Evolutionary conservation across 2,797 vertebrate species (phyloP), one percentile per base, ranked within the genome.

Genomic region (Ctenochaetus hawaiiensis): DNA sequence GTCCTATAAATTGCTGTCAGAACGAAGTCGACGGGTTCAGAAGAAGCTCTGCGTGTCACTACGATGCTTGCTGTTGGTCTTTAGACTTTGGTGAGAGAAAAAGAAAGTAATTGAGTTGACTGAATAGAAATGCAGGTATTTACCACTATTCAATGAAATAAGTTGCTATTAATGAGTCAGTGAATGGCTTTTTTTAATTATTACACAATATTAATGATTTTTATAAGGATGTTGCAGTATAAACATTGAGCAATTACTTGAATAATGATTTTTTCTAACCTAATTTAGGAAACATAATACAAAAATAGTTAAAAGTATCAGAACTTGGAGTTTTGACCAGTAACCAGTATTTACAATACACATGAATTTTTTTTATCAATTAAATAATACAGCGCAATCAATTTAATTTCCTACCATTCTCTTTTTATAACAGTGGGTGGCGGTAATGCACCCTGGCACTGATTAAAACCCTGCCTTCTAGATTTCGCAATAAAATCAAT

Each of bases 1-100:
- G 23, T 72, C 16, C 6, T 47, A 20, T 61, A 73, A 47, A 57
- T 52, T 72, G 56, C 47, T 53, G 13, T 66, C 51, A 62, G 44
- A 26, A 20, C 52, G 41, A 47, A 34, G 23, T 57, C 6, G 47
- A 30, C 5, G 16, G 34, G 7, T 37, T 30, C 23, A 37, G 45
- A 69, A 14, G 7, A 49, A 48, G 30, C 26, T 30, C 14, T 68
- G 23, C 1, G 20, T 39, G 23, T 70, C 30, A 37, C 43, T 26
- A 2, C 9, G 22, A 20, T 18, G 26, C 16, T 11, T 18, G 5
- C 57, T 14, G 39, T 12, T 16, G 5, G 16, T 13, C 14, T 10
- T 20, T 22, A 23, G 22, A 23, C 17, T 54, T 6, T 23, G 53
- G 30, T 4, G 9, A 51, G 14, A 47, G 20, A 47, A 11, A 6